These are phyloP conservation scores for Caenorhabditis drosophilae DNA, from an alignment of 2,888 invertebrate species.

Conservation along the genomic window DNA sequence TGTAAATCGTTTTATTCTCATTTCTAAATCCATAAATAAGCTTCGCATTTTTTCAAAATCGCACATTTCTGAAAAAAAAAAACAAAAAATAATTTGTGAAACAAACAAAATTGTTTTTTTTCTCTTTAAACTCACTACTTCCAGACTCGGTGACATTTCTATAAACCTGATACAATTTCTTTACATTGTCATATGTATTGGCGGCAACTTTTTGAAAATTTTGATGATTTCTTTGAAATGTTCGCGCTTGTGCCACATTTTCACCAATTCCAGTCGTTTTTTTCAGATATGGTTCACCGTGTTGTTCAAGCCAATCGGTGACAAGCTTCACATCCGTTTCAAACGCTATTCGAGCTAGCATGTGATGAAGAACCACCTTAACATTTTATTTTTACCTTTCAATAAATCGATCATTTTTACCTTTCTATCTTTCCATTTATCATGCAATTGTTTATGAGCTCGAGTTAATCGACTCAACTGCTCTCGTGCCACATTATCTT, in stretches of 20 bases:
- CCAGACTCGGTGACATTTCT: constrained; percentile 48
- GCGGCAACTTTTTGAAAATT: constrained; percentile 62
- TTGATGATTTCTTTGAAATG: constrained; percentile 49
- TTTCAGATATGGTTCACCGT: constrained; percentile 64
- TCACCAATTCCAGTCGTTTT: constrained; percentile 61
- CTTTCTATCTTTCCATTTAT: constrained; percentile 42
- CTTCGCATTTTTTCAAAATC: constrained; percentile 27
- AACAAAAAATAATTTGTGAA: constrained; percentile 1
- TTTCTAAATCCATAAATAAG: constrained; percentile 22
- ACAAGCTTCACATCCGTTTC: constrained; percentile 56
- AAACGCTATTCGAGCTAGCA: constrained; percentile 51
- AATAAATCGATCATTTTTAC: constrained; percentile 7
- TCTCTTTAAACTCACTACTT: constrained; percentile 23
- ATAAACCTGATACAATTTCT: constrained; percentile 54
- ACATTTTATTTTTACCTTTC: background rate
- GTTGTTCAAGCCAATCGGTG: constrained; percentile 64
- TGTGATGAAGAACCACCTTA: constrained; percentile 39
- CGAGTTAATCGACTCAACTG: constrained; percentile 25
- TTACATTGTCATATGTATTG: constrained; percentile 61
- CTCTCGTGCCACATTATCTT: constrained; percentile 29
- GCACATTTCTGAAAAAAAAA: constrained; percentile 22
- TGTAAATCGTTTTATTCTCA: constrained; percentile 25
- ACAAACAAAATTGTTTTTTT: too few relatives aligned
- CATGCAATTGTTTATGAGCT: constrained; percentile 42
- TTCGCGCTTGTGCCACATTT: constrained; percentile 37